These are phyloP conservation scores for Thymelicus sylvestris DNA, from an alignment of 2,888 invertebrate genomes.

Conservation along the genomic window DNA sequence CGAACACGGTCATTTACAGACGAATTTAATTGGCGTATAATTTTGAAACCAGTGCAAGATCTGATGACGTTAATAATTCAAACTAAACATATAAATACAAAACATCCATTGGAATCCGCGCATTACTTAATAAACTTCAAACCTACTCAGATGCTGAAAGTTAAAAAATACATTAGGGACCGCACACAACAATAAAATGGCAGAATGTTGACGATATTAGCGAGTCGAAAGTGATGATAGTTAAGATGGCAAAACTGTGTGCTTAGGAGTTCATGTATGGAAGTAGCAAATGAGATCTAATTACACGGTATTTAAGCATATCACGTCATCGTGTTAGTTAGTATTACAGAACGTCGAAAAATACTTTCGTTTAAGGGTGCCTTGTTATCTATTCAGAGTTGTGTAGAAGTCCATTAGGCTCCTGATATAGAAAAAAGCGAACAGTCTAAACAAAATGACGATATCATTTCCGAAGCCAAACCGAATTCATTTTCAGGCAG, in stretches of 20 bases:
- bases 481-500: too few species aligned
- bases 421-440: too few species aligned
- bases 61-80: neutral
- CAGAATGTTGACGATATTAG: neutral
- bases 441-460: too few species aligned
- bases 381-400: too few species aligned
- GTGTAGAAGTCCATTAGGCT: too few species aligned
- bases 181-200: neutral
- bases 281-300: conserved; percentile 6
- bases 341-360: too few species aligned
- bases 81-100: neutral
- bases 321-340: neutral
- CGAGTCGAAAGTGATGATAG: neutral
- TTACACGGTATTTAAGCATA: conserved; percentile 9
- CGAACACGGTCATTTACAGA: neutral
- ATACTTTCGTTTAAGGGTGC: too few species aligned
- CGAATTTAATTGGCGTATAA: neutral
- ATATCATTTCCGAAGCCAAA: too few species aligned
- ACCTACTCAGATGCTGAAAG: conserved; percentile 1
- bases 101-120: neutral
- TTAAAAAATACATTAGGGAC: conserved; percentile 1
- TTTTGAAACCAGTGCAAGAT: neutral
- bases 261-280: conserved; percentile 7
- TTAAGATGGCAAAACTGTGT: neutral
- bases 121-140: neutral